phyloP scores from a whole-genome alignment of 2,888 invertebrate species.

The Drosophila cracens region DNA sequence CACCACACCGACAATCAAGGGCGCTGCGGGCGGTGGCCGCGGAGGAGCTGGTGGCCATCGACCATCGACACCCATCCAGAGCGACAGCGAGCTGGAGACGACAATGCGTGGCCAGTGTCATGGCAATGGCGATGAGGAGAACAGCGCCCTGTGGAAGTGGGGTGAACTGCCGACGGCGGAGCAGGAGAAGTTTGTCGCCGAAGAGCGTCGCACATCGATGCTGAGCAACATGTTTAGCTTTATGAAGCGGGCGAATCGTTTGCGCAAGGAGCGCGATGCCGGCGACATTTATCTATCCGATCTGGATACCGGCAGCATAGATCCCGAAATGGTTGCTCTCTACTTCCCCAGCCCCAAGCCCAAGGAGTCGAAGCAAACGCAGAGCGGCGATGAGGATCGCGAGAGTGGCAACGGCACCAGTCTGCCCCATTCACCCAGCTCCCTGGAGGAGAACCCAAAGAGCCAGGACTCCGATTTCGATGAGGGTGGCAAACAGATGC shows the following conservation, averaged over 20 bases:
- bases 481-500: conserved; percentile 87
- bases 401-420: conserved; percentile 99
- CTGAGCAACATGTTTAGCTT: conserved; percentile 96
- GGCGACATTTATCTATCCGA: conserved; percentile 97
- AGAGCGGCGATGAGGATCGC: conserved; percentile 92
- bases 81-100: conserved; percentile 96
- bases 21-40: conserved; percentile 87
- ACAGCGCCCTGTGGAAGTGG: conserved; percentile 92
- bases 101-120: conserved; percentile 85
- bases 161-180: conserved; percentile 90
- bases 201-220: conserved; percentile 87
- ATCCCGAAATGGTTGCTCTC: conserved; percentile 95
- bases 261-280: conserved; percentile 86
- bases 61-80: conserved; percentile 94
- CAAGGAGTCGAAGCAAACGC: conserved; percentile 52
- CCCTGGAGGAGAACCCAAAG: conserved; percentile 90
- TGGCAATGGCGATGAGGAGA: conserved; percentile 70
- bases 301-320: conserved; percentile 92
- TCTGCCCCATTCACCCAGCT: conserved; percentile 96
- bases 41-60: conserved; percentile 86
- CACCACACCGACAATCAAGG: conserved; percentile 87
- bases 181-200: conserved; percentile 69
- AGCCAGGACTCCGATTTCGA: conserved; percentile 94
- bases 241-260: conserved; percentile 91
- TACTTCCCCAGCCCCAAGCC: conserved; percentile 89